Evolutionary conservation across 2,113 vertebrate genomes (phyloP), one percentile per base, ranked within the genome.

Genomic region (Atherinomorus stipes): DNA sequence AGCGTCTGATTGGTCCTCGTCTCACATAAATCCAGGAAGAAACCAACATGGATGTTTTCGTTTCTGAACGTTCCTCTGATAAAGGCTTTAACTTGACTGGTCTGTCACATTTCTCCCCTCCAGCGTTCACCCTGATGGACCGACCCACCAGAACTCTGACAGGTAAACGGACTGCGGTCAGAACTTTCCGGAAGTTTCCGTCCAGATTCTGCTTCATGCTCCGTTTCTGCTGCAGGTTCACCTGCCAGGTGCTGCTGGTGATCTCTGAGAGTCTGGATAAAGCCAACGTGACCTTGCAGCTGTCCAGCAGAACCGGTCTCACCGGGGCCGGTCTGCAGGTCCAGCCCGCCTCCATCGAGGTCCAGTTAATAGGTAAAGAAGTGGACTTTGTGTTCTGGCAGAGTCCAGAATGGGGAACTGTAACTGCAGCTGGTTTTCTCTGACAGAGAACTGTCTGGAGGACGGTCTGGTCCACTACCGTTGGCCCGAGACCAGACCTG

Each of bases 171-270:
- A 22, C 38, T 31, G 23, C n/a, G 2, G 15, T 47, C 28, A 28
- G 28, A 28, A 3, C 6, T 28, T 28, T 6, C 6, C 28, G 6
- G 28, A 6, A 28, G 28, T 28, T 6, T 28, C 3, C 3, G 31
- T 34, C 31, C 31, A 34, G 31, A 34, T 34, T 34, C 31, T 34
- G 31, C 31, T 34, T 34, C 31, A 34, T 34, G 7, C 15, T 37
- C 4, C 28, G 40, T 15, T 16, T 4, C 12, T 1, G 25, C 11
- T 44, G 19, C 64, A 98, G 96, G 63, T 93, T 80, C 26, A 25
- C 34, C 1, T 93, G 90, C 59, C 94, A 87, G 77, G 96, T 94
- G n/a, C 94, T 98, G 92, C 89, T 99, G 69, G 89, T 95, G 82
- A 93, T 93, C 72, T 92, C 93, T 59, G 40, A 89, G 72, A 90